These are phyloP conservation scores for Tipula vernalis DNA, from an alignment of 2,888 invertebrate species.

Conservation along the genomic window DNA sequence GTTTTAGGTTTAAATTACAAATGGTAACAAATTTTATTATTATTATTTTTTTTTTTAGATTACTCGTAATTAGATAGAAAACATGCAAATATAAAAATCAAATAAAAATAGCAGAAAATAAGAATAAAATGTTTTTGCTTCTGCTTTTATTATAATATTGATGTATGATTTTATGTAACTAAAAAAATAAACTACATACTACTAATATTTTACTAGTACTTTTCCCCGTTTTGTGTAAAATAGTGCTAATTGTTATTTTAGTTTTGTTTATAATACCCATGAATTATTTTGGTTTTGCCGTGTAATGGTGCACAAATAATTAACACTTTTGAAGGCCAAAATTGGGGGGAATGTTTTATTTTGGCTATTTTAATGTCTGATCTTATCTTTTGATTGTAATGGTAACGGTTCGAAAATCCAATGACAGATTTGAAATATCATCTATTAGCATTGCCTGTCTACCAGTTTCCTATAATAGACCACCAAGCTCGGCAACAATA, in stretches of 20 bases:
- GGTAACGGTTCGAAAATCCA: too few relatives aligned
- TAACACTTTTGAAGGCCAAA: background rate
- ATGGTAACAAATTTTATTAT: background rate
- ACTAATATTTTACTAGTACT: background rate
- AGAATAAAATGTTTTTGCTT: background rate
- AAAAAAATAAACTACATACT: background rate
- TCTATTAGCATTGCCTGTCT: too few relatives aligned
- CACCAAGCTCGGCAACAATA: too few relatives aligned
- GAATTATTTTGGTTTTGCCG: background rate
- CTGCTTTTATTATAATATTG: background rate
- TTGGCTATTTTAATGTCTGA: too few relatives aligned
- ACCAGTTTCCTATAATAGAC: too few relatives aligned
- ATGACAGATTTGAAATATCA: too few relatives aligned
- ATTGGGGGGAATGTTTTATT: too few relatives aligned
- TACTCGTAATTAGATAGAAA: background rate
- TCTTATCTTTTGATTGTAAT: too few relatives aligned
- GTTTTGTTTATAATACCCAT: too few relatives aligned
- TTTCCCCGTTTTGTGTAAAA: background rate
- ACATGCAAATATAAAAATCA: background rate
- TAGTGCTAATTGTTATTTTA: background rate
- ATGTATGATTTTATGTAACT: background rate
- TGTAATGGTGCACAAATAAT: background rate
- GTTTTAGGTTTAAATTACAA: background rate
- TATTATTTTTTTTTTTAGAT: background rate
- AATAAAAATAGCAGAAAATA: background rate